phyloP scores from a whole-genome alignment of 2,888 invertebrate species.

The Dexiosoma caninum region DNA sequence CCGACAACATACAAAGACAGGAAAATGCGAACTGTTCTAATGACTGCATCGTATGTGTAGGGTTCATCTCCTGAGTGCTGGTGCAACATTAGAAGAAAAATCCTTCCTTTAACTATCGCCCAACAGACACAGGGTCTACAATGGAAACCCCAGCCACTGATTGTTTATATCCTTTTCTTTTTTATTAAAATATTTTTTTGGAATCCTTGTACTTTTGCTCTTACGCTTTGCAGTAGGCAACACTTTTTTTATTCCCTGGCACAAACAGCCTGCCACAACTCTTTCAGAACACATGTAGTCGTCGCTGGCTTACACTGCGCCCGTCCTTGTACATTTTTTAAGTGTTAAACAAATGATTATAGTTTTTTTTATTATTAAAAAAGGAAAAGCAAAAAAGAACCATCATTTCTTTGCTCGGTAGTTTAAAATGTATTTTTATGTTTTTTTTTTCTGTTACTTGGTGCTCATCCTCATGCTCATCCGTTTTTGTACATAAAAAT shows the following conservation, averaged over 20 bases:
- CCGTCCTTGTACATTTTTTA: constrained; percentile 33
- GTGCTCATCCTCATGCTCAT: neutral
- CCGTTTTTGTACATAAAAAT: neutral
- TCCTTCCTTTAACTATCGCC: no score
- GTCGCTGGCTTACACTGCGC: neutral
- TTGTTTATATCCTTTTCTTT: no score
- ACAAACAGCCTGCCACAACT: neutral
- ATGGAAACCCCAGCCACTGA: no score
- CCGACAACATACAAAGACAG: no score
- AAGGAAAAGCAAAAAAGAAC: neutral
- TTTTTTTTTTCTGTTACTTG: neutral
- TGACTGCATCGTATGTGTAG: no score
- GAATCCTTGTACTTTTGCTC: no score
- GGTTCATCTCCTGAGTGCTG: no score
- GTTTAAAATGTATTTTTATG: neutral
- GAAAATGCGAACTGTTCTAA: no score
- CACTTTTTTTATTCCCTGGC: neutral
- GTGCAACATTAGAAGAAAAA: no score
- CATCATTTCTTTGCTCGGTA: constrained; percentile 1
- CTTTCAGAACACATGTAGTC: neutral
- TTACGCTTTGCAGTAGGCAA: neutral
- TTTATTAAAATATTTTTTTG: no score
- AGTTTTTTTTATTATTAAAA: constrained; percentile 33
- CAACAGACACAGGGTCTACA: no score
- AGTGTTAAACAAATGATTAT: constrained; percentile 62